Evolutionary conservation across 2,888 invertebrate genomes (phyloP), one percentile per base, ranked within the genome.

Genomic region (Chouioia cunea): DNA sequence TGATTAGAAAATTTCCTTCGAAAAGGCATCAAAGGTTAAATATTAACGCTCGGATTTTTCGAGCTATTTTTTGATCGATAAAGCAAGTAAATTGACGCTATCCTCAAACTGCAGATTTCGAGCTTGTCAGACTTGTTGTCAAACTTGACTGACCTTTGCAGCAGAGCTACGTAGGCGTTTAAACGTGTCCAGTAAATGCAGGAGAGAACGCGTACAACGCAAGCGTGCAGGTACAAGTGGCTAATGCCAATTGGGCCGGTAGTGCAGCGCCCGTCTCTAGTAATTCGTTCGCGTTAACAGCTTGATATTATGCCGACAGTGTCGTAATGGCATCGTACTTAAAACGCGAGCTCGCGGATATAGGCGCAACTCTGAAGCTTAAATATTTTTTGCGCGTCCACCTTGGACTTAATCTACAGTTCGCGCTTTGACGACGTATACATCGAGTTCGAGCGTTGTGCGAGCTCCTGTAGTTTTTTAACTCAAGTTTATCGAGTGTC

Each of bases 251-350:
- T 64, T 64, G 54, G 36, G n/a, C 16, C 44, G 46, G 27, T 6
- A 6, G 27, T 6, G 27, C 27, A 27, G 36, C 62, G 52, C 44
- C 47, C 47, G 64, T 27, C 27, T n/a, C 27, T 4, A 6, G 6
- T 56, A 64, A 64, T 64, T 64, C 27, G 54, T 64, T 64, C 64
- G 47, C 54, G 47, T 46, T 12, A 22, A 57, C 57, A 44, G 43
- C 57, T 27, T 18, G 50, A 12, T 47, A 36, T 36, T 50, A 18
- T 50, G 18, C 6, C 50, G 18, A 2, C 50, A 8, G 8, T 58
- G 47, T 46, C 47, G 47, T 46, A 59, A 59, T 23, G 20, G 14
- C 53, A 46, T 52, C 63, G 23, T 53, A 63, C 53, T 63, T 54
- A 53, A 63, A 54, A 53, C 53, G 53, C 63, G 53, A 27, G 27